Base-by-base conservation (phyloP, 2,797 vertebrate genomes). In the Sebastes alutus region DNA sequence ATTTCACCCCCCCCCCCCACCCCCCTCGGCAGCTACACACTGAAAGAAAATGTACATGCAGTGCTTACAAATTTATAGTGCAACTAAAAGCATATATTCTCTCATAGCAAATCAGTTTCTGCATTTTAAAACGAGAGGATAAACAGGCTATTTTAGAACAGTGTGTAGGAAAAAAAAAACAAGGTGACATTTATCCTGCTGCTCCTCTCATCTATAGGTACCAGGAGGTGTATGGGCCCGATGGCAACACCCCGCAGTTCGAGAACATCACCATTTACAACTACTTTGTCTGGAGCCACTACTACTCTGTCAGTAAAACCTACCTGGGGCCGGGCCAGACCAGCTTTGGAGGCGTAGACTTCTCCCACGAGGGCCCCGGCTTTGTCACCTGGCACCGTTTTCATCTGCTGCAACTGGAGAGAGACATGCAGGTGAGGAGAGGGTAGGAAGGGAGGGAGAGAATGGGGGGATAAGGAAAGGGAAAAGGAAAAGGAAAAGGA, bases 271-370 rank as follows among this genome's bases (percentile, higher is more conserved):
- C 98, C 61, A 95, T 99, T 90, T 99, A 99, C 89, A 99, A 99
- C 89, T 98, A 97, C 88, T 99, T 99, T 92, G 98, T 99, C 52
- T 99, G 98, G 98, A 97, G 96, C 68, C 98, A 99, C 88, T 99
- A 98, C 80, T 99, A 97, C 83, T 99, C 98, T 1, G 97, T 99
- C 71, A 97, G 97, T 87, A 99, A 98, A 92, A 98, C 98, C 22
- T 99, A 95, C 91, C 96, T 99, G 82, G 98, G 98, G 5, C 33
- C 79, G 0, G 98, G 96, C 6, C 96, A 98, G 86, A 92, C 95
- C 78, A 99, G 98, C 91, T 98, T 97, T 72, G 97, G 95, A 18
- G 97, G 95, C 3, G 90, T 99, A 58, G 98, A 99, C 91, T 99
- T 99, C 93, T 99, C 98, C 81, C 98, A 99, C 3, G 97, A 99